Evolutionary conservation across 2,888 invertebrate genomes (phyloP).

Genomic region (Rhorus exstirpatorius): DNA sequence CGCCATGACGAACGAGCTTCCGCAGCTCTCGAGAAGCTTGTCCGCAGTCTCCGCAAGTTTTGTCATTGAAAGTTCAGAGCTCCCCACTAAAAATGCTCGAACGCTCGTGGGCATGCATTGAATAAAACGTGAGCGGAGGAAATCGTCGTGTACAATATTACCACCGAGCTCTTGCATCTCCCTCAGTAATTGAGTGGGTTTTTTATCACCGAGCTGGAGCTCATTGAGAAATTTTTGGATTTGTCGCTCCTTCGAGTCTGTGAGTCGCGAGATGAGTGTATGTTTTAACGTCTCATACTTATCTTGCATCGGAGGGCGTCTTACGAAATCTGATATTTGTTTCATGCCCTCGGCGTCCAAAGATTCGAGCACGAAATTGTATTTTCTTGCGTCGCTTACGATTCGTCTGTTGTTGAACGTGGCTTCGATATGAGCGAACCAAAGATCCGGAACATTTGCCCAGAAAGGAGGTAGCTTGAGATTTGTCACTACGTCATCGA

Average conservation of each 20-base stretch:
- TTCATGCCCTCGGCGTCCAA: too few species aligned
- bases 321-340: not conserved
- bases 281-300: not conserved
- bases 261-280: constrained; percentile 45
- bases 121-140: constrained; percentile 54
- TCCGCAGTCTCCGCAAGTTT: too few species aligned
- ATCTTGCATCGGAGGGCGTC: not conserved
- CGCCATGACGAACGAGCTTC: too few species aligned
- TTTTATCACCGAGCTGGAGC: constrained; percentile 63
- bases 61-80: too few species aligned
- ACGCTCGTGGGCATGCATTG: constrained; percentile 39
- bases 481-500: too few species aligned
- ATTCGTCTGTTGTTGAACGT: too few species aligned
- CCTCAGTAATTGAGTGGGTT: constrained; percentile 62
- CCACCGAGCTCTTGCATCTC: constrained; percentile 60
- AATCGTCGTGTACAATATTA: constrained; percentile 48
- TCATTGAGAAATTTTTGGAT: constrained; percentile 59
- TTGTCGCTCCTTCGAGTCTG: constrained; percentile 53
- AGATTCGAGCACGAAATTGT: too few species aligned
- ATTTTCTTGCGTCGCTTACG: too few species aligned
- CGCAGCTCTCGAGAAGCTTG: too few species aligned
- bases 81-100: constrained; percentile 19
- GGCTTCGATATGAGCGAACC: too few species aligned
- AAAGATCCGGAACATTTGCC: too few species aligned
- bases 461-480: too few species aligned